Evolutionary conservation across 2,113 vertebrate genomes (phyloP), one percentile per base, ranked within the genome.

Genomic region (Epinephelus lanceolatus): DNA sequence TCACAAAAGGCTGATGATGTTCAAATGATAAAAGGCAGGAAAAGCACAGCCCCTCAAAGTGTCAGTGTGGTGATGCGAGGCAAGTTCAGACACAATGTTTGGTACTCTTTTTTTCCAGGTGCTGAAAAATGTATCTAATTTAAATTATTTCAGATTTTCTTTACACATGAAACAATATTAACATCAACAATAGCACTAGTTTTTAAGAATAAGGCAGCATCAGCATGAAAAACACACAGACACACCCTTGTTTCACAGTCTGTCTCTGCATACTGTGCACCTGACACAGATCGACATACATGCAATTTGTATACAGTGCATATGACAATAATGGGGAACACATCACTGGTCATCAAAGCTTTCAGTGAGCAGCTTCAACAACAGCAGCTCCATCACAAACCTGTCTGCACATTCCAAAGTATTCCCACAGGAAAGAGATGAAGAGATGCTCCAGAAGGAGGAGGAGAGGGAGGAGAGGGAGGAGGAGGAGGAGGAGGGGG

Each of bases 381-480:
- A 75, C 85, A 90, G 86, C 76, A 67, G 78, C 88, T 84, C 85
- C 88, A 85, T 86, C 66, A 82, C 83, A 91, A 89, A 90, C 90
- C 80, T 90, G 87, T 90, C 85, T 89, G 80, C 86, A 88, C 86
- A 85, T 90, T 91, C 78, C 80, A 78, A 78, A 86, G 83, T 91
- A 91, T 90, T 90, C 94, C 91, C 90, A 71, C 14, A 72, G 88
- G 93, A 90, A 78, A 86, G 47, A 81, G 84, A 91, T 77, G 91
- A 88, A 89, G 90, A 47, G 42, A 86, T 80, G 86, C 86, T 86
- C 81, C 75, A 90, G 69, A 71, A 83, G 85, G 83, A 74, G 59
- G 80, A 88, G 60, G 78, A 49, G 63, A 42, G 42, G 11, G 37
- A 45, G 62, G 14, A 37, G 30, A 17, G 40, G 63, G 45, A 13